Evolutionary conservation across 2,113 vertebrate species (phyloP).

Genomic region (Mesitornis unicolor): DNA sequence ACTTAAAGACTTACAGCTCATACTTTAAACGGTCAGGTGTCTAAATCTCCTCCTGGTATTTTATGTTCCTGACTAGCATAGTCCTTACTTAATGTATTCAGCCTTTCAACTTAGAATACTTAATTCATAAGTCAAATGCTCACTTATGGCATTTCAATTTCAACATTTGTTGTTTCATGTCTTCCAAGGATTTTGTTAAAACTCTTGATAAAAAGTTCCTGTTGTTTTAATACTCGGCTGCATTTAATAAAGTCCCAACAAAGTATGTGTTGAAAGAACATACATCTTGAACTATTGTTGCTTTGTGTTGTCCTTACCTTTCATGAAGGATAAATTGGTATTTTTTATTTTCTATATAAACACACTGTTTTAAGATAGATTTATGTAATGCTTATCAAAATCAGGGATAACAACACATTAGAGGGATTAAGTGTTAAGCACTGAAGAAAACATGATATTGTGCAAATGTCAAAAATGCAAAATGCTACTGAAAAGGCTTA

Average conservation of each 20-base stretch:
- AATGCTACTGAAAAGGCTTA: not conserved
- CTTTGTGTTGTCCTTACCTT: conserved; percentile 1
- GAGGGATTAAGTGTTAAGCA: not conserved
- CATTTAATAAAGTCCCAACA: not conserved
- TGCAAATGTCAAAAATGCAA: not conserved
- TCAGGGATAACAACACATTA: not conserved
- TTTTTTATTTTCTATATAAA: not conserved
- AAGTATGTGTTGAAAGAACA: not conserved
- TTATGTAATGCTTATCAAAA: conserved; percentile 11
- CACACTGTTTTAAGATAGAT: not conserved
- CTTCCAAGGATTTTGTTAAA: conserved; percentile 21
- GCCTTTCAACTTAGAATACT: not conserved
- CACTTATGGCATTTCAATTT: not conserved
- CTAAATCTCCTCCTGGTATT: not conserved
- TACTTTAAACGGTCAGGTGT: not conserved
- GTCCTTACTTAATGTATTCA: not conserved
- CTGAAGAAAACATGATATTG: not conserved
- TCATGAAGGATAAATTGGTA: not conserved
- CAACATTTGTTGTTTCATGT: not conserved
- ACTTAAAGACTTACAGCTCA: not conserved
- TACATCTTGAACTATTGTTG: not conserved
- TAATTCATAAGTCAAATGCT: not conserved
- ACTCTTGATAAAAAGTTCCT: not conserved
- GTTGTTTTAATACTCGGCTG: not conserved
- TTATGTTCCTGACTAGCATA: not conserved